These are phyloP conservation scores for Tragulus kanchil DNA, from an alignment of 2,113 vertebrate genomes.

Conservation along the genomic window DNA sequence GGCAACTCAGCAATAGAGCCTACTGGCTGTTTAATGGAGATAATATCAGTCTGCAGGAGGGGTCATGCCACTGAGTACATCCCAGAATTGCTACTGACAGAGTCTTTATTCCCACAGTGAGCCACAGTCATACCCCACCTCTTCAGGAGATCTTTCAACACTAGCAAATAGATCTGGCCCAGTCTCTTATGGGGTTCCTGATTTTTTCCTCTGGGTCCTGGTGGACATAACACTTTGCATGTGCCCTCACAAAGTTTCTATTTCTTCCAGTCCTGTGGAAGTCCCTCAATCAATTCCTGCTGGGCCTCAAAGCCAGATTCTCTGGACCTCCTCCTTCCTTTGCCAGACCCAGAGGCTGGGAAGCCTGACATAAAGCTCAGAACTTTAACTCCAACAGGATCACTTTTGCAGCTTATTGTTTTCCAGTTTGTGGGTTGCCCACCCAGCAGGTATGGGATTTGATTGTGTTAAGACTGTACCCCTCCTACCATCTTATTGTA, in stretches of 20 bases:
- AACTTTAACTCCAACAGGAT: background rate
- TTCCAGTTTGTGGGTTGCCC: background rate
- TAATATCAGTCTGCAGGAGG: background rate
- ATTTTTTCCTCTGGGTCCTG: background rate
- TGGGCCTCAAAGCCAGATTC: background rate
- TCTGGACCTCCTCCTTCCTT: background rate
- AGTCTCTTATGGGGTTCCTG: background rate
- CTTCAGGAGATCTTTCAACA: background rate
- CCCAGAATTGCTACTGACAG: background rate
- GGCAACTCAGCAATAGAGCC: background rate
- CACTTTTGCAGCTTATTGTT: background rate
- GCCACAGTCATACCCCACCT: background rate
- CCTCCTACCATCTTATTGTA: background rate
- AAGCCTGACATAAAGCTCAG: background rate
- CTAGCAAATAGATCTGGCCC: background rate
- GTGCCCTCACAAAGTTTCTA: background rate
- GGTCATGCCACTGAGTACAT: background rate
- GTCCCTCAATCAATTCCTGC: background rate
- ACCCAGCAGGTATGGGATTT: background rate
- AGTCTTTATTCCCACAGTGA: background rate
- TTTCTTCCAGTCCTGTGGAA: background rate
- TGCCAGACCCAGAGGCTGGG: background rate
- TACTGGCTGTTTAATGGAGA: background rate
- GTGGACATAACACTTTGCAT: background rate
- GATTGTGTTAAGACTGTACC: background rate